These are phyloP conservation scores for Leuciscus waleckii DNA, from an alignment of 2,797 vertebrate genomes.

Conservation along the genomic window DNA sequence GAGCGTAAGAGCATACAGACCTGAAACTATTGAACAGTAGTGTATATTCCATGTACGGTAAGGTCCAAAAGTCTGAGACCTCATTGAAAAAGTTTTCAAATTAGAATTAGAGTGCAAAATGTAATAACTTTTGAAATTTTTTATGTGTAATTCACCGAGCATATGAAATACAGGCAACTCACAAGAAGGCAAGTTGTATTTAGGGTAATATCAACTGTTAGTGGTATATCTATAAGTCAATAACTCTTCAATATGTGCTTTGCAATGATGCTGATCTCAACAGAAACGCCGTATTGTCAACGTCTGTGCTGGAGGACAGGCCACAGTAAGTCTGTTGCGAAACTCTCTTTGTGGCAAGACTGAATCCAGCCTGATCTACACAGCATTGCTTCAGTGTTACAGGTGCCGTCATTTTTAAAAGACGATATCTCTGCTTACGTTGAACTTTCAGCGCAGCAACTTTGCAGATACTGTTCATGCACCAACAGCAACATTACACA, in stretches of 20 bases:
- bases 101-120: constrained; percentile 3
- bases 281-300: constrained; percentile 86
- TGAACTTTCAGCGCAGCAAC: no score
- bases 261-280: constrained; percentile 78
- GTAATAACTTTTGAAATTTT: not conserved
- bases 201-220: constrained; percentile 46
- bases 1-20: not conserved
- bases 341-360: constrained; percentile 83
- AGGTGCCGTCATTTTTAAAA: constrained; percentile 49
- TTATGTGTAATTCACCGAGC: not conserved
- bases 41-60: not conserved
- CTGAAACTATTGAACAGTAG: not conserved
- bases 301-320: constrained; percentile 80
- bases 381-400: constrained; percentile 68
- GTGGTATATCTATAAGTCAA: constrained; percentile 31
- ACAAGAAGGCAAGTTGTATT: constrained; percentile 67
- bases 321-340: constrained; percentile 80
- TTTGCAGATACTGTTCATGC: no score
- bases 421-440: no score
- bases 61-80: not conserved
- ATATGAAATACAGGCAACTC: constrained; percentile 45
- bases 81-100: not conserved
- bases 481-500: no score
- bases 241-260: constrained; percentile 67
- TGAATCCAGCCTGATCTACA: constrained; percentile 68